Conservation (phyloP, 2,888 invertebrate genomes). For the Acanthosepion esculentum region DNA sequence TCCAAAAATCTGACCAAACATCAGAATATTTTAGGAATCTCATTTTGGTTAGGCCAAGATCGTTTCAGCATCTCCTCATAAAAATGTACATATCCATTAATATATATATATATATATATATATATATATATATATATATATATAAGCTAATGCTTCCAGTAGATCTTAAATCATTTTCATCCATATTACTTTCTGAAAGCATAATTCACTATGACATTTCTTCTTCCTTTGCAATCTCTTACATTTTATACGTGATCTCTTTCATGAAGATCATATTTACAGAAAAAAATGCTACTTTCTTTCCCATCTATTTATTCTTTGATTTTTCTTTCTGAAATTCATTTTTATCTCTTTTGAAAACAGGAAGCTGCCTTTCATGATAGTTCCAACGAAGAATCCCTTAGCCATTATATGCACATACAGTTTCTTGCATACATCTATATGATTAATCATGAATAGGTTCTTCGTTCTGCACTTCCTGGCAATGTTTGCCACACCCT, state of each 20-base stretch:
- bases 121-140: too few species aligned
- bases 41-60: too few species aligned
- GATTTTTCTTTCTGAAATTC: neutral
- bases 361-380: conserved; percentile 15
- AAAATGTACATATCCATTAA: too few species aligned
- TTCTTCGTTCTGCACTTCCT: too few species aligned
- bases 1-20: too few species aligned
- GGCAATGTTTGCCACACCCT: too few species aligned
- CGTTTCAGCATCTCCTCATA: too few species aligned
- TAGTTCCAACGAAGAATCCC: neutral
- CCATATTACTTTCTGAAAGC: neutral
- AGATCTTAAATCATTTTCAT: neutral
- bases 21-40: too few species aligned
- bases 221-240: neutral
- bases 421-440: neutral
- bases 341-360: conserved; percentile 16
- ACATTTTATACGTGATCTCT: conserved; percentile 15
- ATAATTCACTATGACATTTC: neutral
- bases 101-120: too few species aligned
- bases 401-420: neutral
- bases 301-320: neutral
- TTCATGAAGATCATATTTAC: conserved; percentile 15
- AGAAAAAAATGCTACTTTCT: neutral
- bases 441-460: neutral
- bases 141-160: neutral